Evolutionary conservation across 1,140 invertebrate genomes (phyloP).

Genomic region (Drosophila grimshawi): DNA sequence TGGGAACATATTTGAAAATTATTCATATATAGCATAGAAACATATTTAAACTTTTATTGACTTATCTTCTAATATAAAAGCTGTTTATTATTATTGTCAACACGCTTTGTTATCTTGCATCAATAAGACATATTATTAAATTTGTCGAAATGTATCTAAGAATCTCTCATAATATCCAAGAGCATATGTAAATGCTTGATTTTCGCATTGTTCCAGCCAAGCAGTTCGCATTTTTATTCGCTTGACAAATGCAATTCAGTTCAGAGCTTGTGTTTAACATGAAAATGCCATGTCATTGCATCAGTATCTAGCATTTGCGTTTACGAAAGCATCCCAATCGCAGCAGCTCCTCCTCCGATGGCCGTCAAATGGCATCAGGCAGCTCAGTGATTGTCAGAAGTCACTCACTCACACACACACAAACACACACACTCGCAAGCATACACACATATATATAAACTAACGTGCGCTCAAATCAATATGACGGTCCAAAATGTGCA

Average conservation of each 20-base stretch:
- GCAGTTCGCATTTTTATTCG: slow-evolving; percentile 28
- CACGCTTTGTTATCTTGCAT: too few species aligned
- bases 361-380: slow-evolving; percentile 57
- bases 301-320: slow-evolving; percentile 25
- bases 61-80: too few species aligned
- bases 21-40: too few species aligned
- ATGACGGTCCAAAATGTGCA: slow-evolving; percentile 43
- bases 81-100: too few species aligned
- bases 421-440: slow-evolving; percentile 1
- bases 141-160: slow-evolving; percentile 1
- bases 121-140: neutral
- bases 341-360: slow-evolving; percentile 37
- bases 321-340: slow-evolving; percentile 43
- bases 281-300: slow-evolving; percentile 44
- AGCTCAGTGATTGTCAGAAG: slow-evolving; percentile 67
- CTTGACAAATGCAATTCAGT: slow-evolving; percentile 45
- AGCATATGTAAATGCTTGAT: slow-evolving; percentile 10
- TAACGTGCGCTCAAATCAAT: slow-evolving; percentile 14
- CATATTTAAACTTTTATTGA: too few species aligned
- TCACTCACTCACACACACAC: slow-evolving; percentile 42
- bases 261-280: slow-evolving; percentile 41
- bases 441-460: slow-evolving; percentile 38
- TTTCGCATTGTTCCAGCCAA: slow-evolving; percentile 17
- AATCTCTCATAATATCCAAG: neutral
- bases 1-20: too few species aligned